These are phyloP conservation scores for Drosophila niveifrons DNA, from an alignment of 2,888 invertebrate genomes.

Conservation along the genomic window DNA sequence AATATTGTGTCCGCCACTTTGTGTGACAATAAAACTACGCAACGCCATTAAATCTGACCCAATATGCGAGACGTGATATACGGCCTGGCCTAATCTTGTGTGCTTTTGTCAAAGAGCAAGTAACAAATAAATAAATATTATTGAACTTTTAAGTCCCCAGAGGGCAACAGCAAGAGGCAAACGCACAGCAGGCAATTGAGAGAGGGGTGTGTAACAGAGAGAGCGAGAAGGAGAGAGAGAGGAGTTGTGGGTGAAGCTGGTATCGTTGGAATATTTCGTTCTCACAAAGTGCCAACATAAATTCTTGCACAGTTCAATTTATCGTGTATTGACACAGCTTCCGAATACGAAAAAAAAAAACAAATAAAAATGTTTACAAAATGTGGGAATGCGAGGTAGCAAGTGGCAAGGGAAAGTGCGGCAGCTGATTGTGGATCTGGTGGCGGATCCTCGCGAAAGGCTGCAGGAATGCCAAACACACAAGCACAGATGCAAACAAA, in stretches of 20 bases:
- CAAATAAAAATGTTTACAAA: constrained; percentile 77
- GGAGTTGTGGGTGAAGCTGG: background rate
- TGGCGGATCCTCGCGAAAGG: constrained; percentile 32
- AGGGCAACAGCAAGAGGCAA: constrained; percentile 29
- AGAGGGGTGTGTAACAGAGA: background rate
- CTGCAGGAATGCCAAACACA: constrained; percentile 39
- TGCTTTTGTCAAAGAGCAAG: constrained; percentile 76
- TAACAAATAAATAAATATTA: constrained; percentile 79
- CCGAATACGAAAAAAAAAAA: constrained; percentile 44
- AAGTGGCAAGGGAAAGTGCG: background rate
- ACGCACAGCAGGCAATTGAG: constrained; percentile 52
- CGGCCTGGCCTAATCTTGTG: constrained; percentile 69
- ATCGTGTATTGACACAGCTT: constrained; percentile 76
- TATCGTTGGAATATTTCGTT: constrained; percentile 40
- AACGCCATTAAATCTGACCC: constrained; percentile 67
- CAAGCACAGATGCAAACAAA: constrained; percentile 5
- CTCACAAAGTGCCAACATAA: constrained; percentile 73
- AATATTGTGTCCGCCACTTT: constrained; percentile 36
- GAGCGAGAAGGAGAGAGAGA: background rate
- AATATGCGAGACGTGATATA: constrained; percentile 73
- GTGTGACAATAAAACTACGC: constrained; percentile 63
- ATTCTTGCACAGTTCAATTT: constrained; percentile 78
- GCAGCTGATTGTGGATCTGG: constrained; percentile 16
- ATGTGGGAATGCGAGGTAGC: constrained; percentile 40
- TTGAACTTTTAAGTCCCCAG: constrained; percentile 76